A percentile compares a stretch with the other conserved stretches of the same genome.
These are phyloP conservation scores for Bombus pascuorum DNA, from an alignment of 1,140 invertebrate genomes.

Conservation along the genomic window DNA sequence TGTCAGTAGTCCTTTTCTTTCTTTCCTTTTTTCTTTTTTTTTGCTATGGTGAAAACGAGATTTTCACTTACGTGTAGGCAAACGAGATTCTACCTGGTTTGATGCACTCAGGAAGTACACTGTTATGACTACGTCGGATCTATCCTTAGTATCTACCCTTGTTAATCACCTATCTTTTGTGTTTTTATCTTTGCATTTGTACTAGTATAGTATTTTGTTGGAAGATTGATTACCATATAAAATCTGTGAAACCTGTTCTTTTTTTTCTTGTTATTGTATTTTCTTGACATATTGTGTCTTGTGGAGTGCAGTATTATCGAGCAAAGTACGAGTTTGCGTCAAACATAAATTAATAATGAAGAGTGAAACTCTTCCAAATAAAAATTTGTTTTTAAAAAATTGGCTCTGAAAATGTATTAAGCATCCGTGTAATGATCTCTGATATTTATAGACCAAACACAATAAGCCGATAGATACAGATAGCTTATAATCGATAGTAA, in stretches of 20 bases:
- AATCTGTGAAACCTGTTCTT: background rate
- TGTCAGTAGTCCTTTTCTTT: constrained; percentile 45
- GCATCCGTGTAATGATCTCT: background rate
- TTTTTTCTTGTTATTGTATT: background rate
- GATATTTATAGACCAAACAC: background rate
- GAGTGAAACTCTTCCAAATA: background rate
- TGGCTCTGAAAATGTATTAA: background rate
- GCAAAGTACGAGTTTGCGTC: background rate
- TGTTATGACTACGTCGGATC: constrained; percentile 12
- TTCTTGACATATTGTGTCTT: background rate
- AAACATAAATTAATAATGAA: background rate
- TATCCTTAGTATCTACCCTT: background rate
- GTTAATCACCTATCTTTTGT: background rate
- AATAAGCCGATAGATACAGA: background rate
- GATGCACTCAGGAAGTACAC: constrained; percentile 13
- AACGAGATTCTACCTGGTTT: constrained; percentile 49
- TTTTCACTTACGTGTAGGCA: constrained; percentile 63
- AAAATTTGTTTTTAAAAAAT: background rate
- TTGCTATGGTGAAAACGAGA: constrained; percentile 50
- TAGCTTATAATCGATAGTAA: background rate
- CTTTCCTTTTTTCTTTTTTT: background rate
- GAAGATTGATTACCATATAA: background rate
- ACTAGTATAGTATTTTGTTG: background rate
- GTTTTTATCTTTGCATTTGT: background rate
- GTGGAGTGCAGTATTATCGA: background rate